Evolutionary conservation across 2,888 invertebrate genomes (phyloP).

Genomic region (Lasioglossum oenotherae): DNA sequence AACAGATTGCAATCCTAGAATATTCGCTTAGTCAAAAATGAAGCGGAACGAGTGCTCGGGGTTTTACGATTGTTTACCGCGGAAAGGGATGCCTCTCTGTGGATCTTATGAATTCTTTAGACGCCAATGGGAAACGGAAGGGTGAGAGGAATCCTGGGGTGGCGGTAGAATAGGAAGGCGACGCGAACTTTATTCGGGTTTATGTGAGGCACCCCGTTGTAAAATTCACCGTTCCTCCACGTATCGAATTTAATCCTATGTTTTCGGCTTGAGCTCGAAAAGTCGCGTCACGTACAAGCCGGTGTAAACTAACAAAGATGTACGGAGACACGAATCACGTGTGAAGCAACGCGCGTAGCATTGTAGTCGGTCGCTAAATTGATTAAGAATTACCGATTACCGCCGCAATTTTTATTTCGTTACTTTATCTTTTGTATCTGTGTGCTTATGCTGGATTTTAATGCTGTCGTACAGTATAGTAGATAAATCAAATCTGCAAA

Average conservation of each 20-base stretch:
- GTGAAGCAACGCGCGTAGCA: slow-evolving; percentile 25
- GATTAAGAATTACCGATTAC: neutral
- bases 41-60: slow-evolving; percentile 56
- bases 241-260: slow-evolving; percentile 64
- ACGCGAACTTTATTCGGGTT: slow-evolving; percentile 63
- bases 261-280: slow-evolving; percentile 56
- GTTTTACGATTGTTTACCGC: slow-evolving; percentile 71
- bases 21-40: slow-evolving; percentile 56
- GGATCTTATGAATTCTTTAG: slow-evolving; percentile 75
- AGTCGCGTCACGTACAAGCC: slow-evolving; percentile 63
- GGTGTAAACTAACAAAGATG: slow-evolving; percentile 61
- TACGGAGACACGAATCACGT: slow-evolving; percentile 44
- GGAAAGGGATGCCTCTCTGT: slow-evolving; percentile 62
- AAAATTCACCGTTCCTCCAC: slow-evolving; percentile 64
- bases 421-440: neutral
- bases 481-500: neutral
- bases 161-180: slow-evolving; percentile 12
- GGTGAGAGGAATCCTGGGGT: slow-evolving; percentile 60
- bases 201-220: slow-evolving; percentile 57
- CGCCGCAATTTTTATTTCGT: neutral
- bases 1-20: slow-evolving; percentile 49
- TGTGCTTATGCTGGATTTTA: neutral
- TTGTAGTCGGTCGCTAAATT: neutral
- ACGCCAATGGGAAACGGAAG: slow-evolving; percentile 63
- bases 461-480: neutral